Conservation (phyloP, 2,888 invertebrate genomes). For the Prionchulus punctatus region DNA sequence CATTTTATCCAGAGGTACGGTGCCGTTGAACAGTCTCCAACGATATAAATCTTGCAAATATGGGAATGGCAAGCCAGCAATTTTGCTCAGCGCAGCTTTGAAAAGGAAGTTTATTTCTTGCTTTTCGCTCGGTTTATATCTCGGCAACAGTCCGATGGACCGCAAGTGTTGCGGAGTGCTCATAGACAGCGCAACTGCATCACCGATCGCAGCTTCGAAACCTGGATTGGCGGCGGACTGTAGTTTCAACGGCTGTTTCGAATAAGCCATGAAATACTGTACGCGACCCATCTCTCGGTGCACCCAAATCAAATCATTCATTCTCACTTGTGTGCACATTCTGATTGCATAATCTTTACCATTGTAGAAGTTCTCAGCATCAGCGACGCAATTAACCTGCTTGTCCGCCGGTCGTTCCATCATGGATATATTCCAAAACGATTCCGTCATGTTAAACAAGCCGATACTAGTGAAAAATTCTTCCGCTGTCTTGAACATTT, state of each 20-base stretch:
- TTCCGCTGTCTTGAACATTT: conserved; percentile 11
- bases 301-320: conserved; percentile 67
- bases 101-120: conserved; percentile 57
- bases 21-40: conserved; percentile 65
- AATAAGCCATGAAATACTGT: conserved; percentile 57
- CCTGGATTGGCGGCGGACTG: conserved; percentile 6
- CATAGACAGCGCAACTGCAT: conserved; percentile 11
- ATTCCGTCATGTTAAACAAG: not conserved
- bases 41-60: conserved; percentile 67
- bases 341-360: conserved; percentile 49
- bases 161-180: conserved; percentile 10
- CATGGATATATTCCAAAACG: conserved; percentile 15
- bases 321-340: conserved; percentile 37
- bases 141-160: conserved; percentile 10
- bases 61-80: conserved; percentile 66
- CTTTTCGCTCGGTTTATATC: not conserved
- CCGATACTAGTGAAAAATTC: conserved; percentile 9
- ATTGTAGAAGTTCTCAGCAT: conserved; percentile 40
- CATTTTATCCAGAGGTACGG: conserved; percentile 52
- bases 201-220: conserved; percentile 11
- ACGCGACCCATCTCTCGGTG: conserved; percentile 72
- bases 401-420: conserved; percentile 15
- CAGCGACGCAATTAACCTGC: conserved; percentile 11
- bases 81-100: conserved; percentile 65
- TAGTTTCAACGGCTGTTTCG: conserved; percentile 45